Conservation (phyloP, 2,113 vertebrate genomes). For the Pollachius pollachius region DNA sequence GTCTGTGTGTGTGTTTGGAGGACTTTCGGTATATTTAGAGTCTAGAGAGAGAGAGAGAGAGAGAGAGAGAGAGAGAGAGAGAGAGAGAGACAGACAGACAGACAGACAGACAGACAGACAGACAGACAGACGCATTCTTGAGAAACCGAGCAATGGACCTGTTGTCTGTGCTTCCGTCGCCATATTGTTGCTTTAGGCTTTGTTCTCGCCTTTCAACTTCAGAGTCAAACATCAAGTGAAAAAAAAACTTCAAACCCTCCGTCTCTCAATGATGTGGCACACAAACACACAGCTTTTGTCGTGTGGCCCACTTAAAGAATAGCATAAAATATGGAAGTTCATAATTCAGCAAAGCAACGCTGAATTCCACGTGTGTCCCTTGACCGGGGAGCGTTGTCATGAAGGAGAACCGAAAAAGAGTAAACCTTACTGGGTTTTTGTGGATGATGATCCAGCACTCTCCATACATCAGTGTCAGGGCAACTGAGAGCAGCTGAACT, state of each 20-base stretch:
- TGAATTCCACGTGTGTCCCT: conserved; percentile 6
- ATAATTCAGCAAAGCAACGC: conserved; percentile 25
- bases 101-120: not conserved
- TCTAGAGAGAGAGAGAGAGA: not conserved
- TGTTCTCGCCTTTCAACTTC: conserved; percentile 25
- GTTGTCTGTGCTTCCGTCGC: conserved; percentile 23
- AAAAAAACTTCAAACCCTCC: not conserved
- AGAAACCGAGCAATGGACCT: conserved; percentile 1
- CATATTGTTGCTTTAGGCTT: conserved; percentile 26
- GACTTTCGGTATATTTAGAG: not conserved
- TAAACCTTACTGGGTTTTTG: conserved; percentile 48
- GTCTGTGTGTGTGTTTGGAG: too few species aligned
- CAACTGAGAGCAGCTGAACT: conserved; percentile 34
- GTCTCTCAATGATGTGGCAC: conserved; percentile 14
- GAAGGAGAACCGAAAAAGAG: too few species aligned
- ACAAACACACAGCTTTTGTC: conserved; percentile 25
- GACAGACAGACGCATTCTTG: conserved; percentile 24
- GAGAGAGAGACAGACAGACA: not conserved
- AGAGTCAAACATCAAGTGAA: conserved; percentile 20
- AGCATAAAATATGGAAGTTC: conserved; percentile 44
- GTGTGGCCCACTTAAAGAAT: conserved; percentile 42
- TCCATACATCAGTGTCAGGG: conserved; percentile 15
- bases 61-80: not conserved
- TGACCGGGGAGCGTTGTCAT: conserved; percentile 23
- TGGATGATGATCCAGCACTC: conserved; percentile 33